Percentiles rank a stretch among this genome's conserved stretches.
phyloP scores from a whole-genome alignment of 2,888 invertebrate genomes.

The Baronia brevicornis region DNA sequence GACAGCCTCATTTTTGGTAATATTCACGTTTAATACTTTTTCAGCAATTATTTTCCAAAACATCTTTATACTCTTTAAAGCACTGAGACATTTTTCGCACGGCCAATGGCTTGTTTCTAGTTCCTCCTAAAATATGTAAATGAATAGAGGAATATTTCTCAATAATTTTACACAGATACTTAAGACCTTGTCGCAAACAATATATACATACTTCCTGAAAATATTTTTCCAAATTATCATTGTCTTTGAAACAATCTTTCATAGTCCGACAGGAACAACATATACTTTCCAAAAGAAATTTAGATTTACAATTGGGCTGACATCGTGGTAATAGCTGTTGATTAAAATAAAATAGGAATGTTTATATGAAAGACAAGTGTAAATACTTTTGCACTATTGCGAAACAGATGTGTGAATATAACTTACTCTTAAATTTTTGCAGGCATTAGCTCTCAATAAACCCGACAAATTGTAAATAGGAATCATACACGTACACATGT shows the following conservation, averaged over 20 bases:
- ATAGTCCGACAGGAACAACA: constrained; percentile 51
- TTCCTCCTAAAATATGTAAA: constrained; percentile 42
- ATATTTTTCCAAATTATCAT: constrained; percentile 45
- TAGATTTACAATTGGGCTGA: constrained; percentile 57
- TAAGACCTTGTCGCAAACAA: too few relatives aligned
- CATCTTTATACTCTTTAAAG: constrained; percentile 60
- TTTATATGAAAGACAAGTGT: constrained; percentile 2
- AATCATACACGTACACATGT: constrained; percentile 51
- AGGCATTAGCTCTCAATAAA: constrained; percentile 45
- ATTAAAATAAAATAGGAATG: constrained; percentile 10
- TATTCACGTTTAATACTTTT: constrained; percentile 45
- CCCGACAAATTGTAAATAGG: constrained; percentile 36
- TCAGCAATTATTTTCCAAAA: constrained; percentile 61
- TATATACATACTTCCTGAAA: constrained; percentile 55
- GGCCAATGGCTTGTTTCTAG: constrained; percentile 64
- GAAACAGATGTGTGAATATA: too few relatives aligned
- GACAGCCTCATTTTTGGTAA: constrained; percentile 29
- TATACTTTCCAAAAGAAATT: constrained; percentile 50
- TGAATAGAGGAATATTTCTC: not conserved
- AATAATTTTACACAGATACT: constrained; percentile 5
- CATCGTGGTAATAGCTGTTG: constrained; percentile 49
- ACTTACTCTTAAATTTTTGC: constrained; percentile 39
- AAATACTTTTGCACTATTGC: not conserved
- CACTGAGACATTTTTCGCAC: constrained; percentile 56
- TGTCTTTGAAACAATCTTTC: constrained; percentile 44